Evolutionary conservation across 2,888 invertebrate genomes (phyloP), one percentile per base, ranked within the genome.

Genomic region (Alcis repandata): DNA sequence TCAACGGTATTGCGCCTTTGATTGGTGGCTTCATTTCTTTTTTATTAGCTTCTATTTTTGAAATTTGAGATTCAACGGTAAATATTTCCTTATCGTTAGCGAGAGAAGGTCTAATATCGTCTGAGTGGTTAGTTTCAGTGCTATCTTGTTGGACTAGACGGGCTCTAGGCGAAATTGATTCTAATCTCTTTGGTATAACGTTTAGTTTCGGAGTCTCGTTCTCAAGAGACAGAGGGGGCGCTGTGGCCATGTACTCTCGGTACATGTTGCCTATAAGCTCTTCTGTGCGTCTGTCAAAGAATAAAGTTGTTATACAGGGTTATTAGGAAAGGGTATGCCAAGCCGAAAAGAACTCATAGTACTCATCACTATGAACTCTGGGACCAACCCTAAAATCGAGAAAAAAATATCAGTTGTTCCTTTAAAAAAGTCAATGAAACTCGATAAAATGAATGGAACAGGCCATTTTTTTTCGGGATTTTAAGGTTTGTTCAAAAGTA

Each of bases 191-290:
- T 17, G 84, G 73, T 19, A 84, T 36, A 13, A 87, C 85, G 68
- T 90, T 90, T 1, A 84, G 59, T 79, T 84, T 86, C 3, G 89
- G 86, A 1, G 83, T 81, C 3, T 84, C 80, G 38, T 87, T 83
- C 70, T 88, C 89, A 62, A 88, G 46, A 0, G 89, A 85, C 0
- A 90, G 53, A 0, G 92, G 90, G 0, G 93, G 93, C 0, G 92
- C 90, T 0, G 90, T 79, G 0, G 93, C 92, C 84, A 94, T 88
- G 75, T 94, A 94, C 68, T 94, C 94, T 58, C 73, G 91, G 71
- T 94, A 94, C 84, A 94, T 94, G 43, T 89, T 94, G 10, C 94
- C 94, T 59, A 95, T 94, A 46, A 95, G 79, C 71, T 95, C 95
- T 81, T 95, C 95, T 13, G 95, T 95, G 22, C 95, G 88, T 77